Percentiles rank a stretch among this genome's conserved stretches.
Conservation (phyloP, 1,140 invertebrate species). For the Heterodera schachtii region DNA sequence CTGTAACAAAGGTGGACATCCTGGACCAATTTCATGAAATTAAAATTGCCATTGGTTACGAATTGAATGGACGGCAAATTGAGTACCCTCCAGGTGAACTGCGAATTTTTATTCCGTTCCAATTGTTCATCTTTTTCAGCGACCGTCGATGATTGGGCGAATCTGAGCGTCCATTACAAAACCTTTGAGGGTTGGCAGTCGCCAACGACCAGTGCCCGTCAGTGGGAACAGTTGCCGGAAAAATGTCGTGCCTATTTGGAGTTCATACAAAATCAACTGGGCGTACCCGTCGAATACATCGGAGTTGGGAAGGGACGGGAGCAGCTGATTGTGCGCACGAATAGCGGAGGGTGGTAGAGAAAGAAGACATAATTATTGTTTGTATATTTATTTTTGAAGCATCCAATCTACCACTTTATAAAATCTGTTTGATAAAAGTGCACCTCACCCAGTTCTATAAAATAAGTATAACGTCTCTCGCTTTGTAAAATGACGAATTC, state of each 20-base stretch:
- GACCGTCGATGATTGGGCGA: slow-evolving; percentile 67
- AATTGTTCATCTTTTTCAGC: slow-evolving; percentile 59
- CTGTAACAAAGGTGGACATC: slow-evolving; percentile 95
- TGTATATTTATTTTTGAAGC: too few species aligned
- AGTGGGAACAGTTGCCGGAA: slow-evolving; percentile 81
- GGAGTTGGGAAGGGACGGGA: slow-evolving; percentile 86
- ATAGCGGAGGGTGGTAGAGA: background rate
- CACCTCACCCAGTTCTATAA: too few species aligned
- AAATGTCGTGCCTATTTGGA: slow-evolving; percentile 85
- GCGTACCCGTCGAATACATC: slow-evolving; percentile 89
- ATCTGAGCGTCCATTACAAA: slow-evolving; percentile 81
- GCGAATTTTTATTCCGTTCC: slow-evolving; percentile 11
- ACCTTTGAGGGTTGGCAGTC: slow-evolving; percentile 86
- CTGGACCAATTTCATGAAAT: slow-evolving; percentile 86
- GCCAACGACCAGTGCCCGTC: slow-evolving; percentile 81
- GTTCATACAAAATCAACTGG: slow-evolving; percentile 80
- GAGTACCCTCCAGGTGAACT: slow-evolving; percentile 67
- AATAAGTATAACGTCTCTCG: too few species aligned
- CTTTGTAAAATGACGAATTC: too few species aligned
- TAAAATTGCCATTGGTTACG: slow-evolving; percentile 80
- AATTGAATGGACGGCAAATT: slow-evolving; percentile 76
- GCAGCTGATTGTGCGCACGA: slow-evolving; percentile 53
- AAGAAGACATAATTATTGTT: background rate
- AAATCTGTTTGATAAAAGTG: too few species aligned
- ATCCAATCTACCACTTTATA: too few species aligned